phyloP scores from a whole-genome alignment of 2,113 vertebrate species.

The Sigmodon hispidus region DNA sequence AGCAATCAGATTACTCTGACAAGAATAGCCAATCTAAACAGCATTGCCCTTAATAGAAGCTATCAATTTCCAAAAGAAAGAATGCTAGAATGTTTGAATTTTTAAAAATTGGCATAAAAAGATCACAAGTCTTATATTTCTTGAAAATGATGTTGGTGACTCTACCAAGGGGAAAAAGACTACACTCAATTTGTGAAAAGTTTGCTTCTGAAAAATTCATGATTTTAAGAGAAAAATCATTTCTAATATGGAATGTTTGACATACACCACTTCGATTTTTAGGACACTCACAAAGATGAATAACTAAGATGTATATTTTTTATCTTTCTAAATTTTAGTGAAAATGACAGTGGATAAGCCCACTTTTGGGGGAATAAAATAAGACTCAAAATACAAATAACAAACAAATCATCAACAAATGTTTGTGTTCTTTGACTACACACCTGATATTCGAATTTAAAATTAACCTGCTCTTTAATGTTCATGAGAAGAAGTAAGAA shows the following conservation, averaged over 20 bases:
- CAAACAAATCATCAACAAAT: background rate
- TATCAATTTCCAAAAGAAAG: background rate
- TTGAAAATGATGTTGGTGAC: background rate
- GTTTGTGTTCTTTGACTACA: background rate
- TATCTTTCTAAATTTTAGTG: constrained; percentile 5
- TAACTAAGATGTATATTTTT: background rate
- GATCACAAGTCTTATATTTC: background rate
- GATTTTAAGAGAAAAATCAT: background rate
- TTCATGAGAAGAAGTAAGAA: background rate
- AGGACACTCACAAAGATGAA: background rate
- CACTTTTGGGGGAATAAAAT: background rate
- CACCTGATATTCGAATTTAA: background rate
- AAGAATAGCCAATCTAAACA: background rate
- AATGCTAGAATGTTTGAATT: background rate
- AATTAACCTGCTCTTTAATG: background rate
- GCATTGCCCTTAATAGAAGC: background rate
- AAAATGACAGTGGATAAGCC: background rate
- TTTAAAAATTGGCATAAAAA: constrained; percentile 19
- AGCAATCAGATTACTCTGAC: background rate
- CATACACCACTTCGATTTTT: background rate
- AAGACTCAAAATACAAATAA: background rate
- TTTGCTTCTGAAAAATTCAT: background rate
- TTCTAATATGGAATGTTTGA: background rate
- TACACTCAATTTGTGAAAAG: background rate
- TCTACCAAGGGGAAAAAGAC: background rate